Conservation (phyloP, 2,888 invertebrate species). For the Branchipolynoe longqiensis region DNA sequence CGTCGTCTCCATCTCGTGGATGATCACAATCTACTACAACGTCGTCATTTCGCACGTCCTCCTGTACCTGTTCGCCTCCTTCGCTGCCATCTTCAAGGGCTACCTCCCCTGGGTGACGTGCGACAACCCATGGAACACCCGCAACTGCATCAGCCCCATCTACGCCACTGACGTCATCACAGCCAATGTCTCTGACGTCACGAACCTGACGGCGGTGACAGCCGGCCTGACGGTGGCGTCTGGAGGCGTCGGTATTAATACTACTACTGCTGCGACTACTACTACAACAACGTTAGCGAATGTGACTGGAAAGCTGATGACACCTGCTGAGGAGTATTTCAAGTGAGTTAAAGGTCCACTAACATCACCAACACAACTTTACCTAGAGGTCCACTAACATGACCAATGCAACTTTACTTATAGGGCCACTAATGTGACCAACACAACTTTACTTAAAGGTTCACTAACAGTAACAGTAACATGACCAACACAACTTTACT, state of each 20-base stretch:
- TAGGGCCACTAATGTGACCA: too few species aligned
- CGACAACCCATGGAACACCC: conserved; percentile 79
- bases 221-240: neutral
- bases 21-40: conserved; percentile 81
- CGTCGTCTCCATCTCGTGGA: conserved; percentile 79
- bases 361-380: too few species aligned
- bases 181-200: neutral
- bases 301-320: conserved; percentile 83
- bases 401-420: too few species aligned
- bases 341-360: conserved; percentile 89
- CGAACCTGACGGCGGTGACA: neutral
- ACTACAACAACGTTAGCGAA: neutral
- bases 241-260: neutral
- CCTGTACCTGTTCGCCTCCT: conserved; percentile 79
- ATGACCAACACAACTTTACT: too few species aligned
- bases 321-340: conserved; percentile 95
- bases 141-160: conserved; percentile 77
- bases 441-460: too few species aligned
- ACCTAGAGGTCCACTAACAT: too few species aligned
- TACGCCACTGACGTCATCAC: conserved; percentile 36
- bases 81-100: conserved; percentile 71
- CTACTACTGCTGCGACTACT: neutral
- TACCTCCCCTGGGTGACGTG: conserved; percentile 80
- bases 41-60: conserved; percentile 81
- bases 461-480: too few species aligned